Evolutionary conservation across 2,888 invertebrate species (phyloP).

Genomic region (Trichogramma dendrolimi): DNA sequence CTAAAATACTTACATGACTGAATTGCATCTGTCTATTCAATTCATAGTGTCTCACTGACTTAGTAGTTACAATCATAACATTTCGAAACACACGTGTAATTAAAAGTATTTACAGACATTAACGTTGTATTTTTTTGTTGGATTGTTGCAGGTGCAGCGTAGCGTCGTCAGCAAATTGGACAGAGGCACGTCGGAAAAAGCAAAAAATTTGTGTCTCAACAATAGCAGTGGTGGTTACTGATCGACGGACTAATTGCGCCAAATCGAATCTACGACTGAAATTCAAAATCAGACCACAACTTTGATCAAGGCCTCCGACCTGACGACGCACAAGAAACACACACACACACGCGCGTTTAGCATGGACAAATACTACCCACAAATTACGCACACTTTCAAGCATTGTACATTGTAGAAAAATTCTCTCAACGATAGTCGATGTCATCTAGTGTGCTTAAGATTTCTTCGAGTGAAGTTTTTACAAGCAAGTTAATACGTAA

Average conservation of each 20-base stretch:
- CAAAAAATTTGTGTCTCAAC: conserved; percentile 45
- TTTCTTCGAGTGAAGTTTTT: conserved; percentile 33
- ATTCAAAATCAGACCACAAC: too few species aligned
- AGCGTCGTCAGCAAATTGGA: conserved; percentile 50
- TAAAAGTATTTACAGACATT: neutral
- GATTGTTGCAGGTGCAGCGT: conserved; percentile 50
- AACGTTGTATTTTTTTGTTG: neutral
- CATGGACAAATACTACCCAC: too few species aligned
- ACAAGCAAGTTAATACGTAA: too few species aligned
- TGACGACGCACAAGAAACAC: too few species aligned
- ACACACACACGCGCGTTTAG: too few species aligned
- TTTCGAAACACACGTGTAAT: neutral
- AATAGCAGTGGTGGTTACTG: conserved; percentile 31
- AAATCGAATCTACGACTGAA: too few species aligned
- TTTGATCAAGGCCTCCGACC: too few species aligned
- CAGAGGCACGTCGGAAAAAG: conserved; percentile 38
- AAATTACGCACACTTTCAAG: too few species aligned
- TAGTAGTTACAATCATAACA: neutral
- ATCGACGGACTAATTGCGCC: conserved; percentile 20
- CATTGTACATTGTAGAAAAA: too few species aligned
- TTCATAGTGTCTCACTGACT: neutral
- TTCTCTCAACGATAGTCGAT: conserved; percentile 16
- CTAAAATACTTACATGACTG: too few species aligned
- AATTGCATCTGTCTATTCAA: neutral
- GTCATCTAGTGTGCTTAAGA: conserved; percentile 41